Conservation (phyloP, 2,797 vertebrate species). For the Lindbergichthys nudifrons region DNA sequence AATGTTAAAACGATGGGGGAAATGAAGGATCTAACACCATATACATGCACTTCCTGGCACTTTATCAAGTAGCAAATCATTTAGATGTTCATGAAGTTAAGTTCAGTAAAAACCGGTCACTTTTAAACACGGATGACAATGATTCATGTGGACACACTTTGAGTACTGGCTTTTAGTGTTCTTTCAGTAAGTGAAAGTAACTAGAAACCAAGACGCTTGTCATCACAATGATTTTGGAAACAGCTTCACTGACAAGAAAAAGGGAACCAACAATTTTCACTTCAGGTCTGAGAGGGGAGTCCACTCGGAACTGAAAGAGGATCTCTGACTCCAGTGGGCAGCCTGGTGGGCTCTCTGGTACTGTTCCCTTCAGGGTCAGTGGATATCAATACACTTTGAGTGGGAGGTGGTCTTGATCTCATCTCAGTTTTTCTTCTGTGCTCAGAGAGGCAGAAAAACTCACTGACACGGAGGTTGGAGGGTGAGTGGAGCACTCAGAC, state of each 20-base stretch:
- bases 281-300: conserved; percentile 39
- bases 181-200: not conserved
- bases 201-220: not conserved
- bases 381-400: conserved; percentile 52
- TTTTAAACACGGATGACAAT: not conserved
- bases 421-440: conserved; percentile 53
- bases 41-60: conserved; percentile 1
- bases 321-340: conserved; percentile 46
- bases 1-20: not conserved
- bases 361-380: conserved; percentile 66
- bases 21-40: not conserved
- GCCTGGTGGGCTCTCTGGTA: conserved; percentile 42
- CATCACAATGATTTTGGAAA: conserved; percentile 8
- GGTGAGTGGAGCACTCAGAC: conserved; percentile 55
- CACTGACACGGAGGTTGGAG: conserved; percentile 40
- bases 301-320: conserved; percentile 34
- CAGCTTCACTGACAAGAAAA: conserved; percentile 30
- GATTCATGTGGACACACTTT: not conserved
- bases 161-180: not conserved
- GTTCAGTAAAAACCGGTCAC: not conserved
- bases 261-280: conserved; percentile 36
- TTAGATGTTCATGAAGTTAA: too few relatives aligned
- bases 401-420: conserved; percentile 65
- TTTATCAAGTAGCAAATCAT: not conserved
- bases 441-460: conserved; percentile 68